Conservation (phyloP, 2,888 invertebrate species). For the Euphydryas editha region DNA sequence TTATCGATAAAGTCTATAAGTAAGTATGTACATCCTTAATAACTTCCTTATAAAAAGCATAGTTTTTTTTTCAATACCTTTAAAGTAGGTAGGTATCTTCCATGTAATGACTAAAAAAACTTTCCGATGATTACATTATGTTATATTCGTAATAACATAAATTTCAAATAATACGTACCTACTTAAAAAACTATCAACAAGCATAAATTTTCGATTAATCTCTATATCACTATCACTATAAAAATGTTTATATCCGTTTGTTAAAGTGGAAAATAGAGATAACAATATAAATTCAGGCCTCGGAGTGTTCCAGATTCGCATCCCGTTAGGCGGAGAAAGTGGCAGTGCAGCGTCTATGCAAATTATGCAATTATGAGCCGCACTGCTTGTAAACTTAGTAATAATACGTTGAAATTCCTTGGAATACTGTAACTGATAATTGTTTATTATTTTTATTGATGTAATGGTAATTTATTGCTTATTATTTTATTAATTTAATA, state of each 20-base stretch:
- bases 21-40: no score
- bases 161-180: no score
- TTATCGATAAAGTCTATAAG: no score
- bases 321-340: slow-evolving; percentile 80
- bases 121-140: no score
- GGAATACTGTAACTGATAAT: neutral
- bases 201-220: neutral
- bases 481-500: neutral
- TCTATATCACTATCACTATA: neutral
- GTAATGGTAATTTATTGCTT: neutral
- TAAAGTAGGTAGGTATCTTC: no score
- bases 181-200: no score
- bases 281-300: slow-evolving; percentile 37
- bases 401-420: slow-evolving; percentile 1
- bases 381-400: slow-evolving; percentile 31
- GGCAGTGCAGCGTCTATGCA: slow-evolving; percentile 74
- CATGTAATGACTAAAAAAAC: no score
- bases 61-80: no score
- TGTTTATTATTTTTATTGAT: neutral
- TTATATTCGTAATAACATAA: no score
- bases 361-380: slow-evolving; percentile 77
- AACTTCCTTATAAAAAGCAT: no score
- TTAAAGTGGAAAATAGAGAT: slow-evolving; percentile 26
- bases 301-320: slow-evolving; percentile 66
- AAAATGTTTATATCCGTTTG: slow-evolving; percentile 22